phyloP scores from a whole-genome alignment of 1,140 invertebrate species.

The Drosophila insularis region DNA sequence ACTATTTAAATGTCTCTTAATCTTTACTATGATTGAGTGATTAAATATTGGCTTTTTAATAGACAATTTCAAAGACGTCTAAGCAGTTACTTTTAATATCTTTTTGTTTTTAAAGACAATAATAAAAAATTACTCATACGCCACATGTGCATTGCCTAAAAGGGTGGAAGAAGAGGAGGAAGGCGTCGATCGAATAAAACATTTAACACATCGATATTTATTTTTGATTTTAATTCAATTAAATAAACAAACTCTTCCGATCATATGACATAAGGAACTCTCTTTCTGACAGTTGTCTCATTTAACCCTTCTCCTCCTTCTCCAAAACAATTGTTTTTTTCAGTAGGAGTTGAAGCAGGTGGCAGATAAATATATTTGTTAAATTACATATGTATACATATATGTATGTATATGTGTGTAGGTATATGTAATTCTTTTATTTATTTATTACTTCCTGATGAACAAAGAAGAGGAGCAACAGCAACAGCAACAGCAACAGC shows the following conservation, averaged over 20 bases:
- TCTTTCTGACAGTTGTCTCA: neutral
- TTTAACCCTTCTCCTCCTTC: neutral
- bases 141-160: neutral
- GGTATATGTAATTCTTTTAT: conserved; percentile 24
- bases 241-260: neutral
- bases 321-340: neutral
- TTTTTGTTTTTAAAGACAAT: neutral
- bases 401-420: neutral
- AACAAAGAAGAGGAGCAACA: conserved; percentile 3
- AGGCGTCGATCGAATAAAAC: too few species aligned
- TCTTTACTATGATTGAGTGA: too few species aligned
- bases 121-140: neutral
- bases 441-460: conserved; percentile 10
- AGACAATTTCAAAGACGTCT: too few species aligned
- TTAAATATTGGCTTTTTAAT: too few species aligned
- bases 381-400: neutral
- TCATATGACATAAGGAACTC: neutral
- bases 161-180: too few species aligned
- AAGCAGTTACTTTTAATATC: neutral
- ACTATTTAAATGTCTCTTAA: too few species aligned
- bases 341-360: neutral
- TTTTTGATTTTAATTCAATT: neutral
- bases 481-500: neutral
- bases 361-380: neutral
- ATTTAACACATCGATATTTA: neutral